Conservation (phyloP, 2,797 vertebrate species). For the Siniperca obscura region DNA sequence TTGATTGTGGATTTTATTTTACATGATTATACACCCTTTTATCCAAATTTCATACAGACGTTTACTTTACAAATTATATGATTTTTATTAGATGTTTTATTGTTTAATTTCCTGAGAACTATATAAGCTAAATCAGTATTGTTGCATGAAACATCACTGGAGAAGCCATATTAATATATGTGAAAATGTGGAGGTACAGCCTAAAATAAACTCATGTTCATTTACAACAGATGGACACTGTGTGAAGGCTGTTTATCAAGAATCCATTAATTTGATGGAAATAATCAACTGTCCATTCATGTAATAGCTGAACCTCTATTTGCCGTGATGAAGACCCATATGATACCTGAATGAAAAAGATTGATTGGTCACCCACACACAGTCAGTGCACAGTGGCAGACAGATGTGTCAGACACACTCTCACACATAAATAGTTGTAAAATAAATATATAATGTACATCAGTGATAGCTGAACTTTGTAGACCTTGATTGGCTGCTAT, state of each 20-base stretch:
- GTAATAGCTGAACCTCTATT: constrained; percentile 35
- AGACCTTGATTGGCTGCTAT: not conserved
- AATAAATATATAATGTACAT: constrained; percentile 18
- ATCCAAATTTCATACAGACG: too few species aligned
- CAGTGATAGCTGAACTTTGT: constrained; percentile 2
- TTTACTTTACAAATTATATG: not conserved
- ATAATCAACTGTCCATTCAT: constrained; percentile 70
- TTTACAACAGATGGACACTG: constrained; percentile 23
- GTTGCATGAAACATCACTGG: not conserved
- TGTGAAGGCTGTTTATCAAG: constrained; percentile 46
- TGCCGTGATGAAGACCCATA: constrained; percentile 35
- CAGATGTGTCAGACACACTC: constrained; percentile 34
- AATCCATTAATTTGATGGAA: constrained; percentile 30
- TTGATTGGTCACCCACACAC: constrained; percentile 56
- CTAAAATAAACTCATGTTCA: constrained; percentile 15
- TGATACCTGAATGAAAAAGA: constrained; percentile 50
- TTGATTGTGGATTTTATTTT: not conserved
- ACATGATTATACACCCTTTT: not conserved
- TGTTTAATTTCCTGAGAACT: not conserved
- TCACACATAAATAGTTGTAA: constrained; percentile 4
- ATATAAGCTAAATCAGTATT: not conserved
- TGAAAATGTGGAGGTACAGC: not conserved
- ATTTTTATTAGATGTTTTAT: not conserved
- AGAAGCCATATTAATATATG: constrained; percentile 1
- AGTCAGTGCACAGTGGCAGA: constrained; percentile 8